A percentile compares a stretch with the other conserved stretches of the same genome.
Evolutionary conservation across 2,888 invertebrate genomes (phyloP).

Genomic region (Agapostemon virescens): DNA sequence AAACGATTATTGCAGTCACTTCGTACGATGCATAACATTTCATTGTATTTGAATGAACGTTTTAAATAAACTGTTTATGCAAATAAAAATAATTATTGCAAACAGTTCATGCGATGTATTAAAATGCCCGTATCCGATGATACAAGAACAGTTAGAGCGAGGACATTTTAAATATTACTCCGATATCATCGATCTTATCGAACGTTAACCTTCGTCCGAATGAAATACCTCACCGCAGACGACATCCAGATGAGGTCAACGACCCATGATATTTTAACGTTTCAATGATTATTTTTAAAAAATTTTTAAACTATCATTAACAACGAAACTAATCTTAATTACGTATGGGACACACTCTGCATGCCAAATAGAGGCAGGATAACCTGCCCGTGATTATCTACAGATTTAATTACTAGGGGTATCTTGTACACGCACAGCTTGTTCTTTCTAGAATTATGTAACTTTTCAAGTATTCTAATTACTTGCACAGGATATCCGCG

Average conservation of each 20-base stretch:
- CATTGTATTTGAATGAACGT: not conserved
- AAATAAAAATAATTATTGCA: not conserved
- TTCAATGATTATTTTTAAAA: not conserved
- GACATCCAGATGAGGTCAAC: conserved; percentile 2
- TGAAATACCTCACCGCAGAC: not conserved
- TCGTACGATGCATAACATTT: not conserved
- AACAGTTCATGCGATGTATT: not conserved
- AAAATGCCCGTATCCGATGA: not conserved
- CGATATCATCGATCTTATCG: not conserved
- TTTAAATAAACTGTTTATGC: not conserved
- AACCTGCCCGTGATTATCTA: not conserved
- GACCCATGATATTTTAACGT: not conserved
- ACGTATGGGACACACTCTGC: not conserved
- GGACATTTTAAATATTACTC: not conserved
- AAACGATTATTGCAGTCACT: not conserved
- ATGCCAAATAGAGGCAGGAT: not conserved
- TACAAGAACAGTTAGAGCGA: not conserved
- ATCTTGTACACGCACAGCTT: not conserved
- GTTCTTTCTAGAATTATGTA: not conserved
- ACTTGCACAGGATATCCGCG: not conserved
- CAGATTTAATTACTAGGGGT: not conserved
- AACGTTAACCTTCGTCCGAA: not conserved
- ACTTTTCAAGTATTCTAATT: not conserved
- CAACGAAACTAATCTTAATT: not conserved
- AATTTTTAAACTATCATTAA: not conserved